Conservation (phyloP, 37 sponge, comb jelly and placozoan genomes). For the Hexactinellida sp. region DNA sequence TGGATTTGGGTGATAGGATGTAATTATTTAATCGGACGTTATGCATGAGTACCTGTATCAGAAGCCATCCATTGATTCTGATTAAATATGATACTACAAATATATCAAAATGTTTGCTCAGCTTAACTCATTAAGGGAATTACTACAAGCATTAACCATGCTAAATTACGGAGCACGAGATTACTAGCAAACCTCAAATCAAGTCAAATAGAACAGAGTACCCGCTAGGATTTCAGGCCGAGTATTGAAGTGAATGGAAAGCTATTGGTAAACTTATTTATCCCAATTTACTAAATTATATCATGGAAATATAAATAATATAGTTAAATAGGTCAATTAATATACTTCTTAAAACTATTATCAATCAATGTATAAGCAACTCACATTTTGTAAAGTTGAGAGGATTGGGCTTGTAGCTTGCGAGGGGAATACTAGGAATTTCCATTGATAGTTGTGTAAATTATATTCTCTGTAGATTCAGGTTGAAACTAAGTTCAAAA, state of each 20-base stretch:
- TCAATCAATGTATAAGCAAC: no score
- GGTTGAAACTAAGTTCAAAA: not conserved
- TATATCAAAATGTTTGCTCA: no score
- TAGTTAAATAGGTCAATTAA: not conserved
- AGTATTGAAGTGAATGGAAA: no score
- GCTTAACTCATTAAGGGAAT: no score
- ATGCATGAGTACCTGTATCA: not conserved
- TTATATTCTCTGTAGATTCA: no score
- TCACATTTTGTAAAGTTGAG: not conserved
- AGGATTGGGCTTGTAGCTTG: constrained; percentile 6
- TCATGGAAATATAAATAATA: not conserved
- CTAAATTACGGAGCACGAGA: not conserved
- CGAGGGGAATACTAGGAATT: not conserved
- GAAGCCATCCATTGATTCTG: not conserved
- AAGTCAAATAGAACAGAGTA: not conserved
- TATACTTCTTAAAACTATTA: no score
- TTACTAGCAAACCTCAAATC: not conserved
- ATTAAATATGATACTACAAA: no score
- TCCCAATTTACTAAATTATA: not conserved
- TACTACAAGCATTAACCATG: no score
- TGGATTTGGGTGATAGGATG: not conserved
- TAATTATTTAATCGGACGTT: not conserved
- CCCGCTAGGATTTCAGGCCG: no score
- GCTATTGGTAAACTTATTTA: no score
- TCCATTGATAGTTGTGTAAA: not conserved